Percentiles rank a stretch among this genome's conserved stretches.
Conservation (phyloP, 1,140 invertebrate species). For the Druon quercuslanigerum region DNA sequence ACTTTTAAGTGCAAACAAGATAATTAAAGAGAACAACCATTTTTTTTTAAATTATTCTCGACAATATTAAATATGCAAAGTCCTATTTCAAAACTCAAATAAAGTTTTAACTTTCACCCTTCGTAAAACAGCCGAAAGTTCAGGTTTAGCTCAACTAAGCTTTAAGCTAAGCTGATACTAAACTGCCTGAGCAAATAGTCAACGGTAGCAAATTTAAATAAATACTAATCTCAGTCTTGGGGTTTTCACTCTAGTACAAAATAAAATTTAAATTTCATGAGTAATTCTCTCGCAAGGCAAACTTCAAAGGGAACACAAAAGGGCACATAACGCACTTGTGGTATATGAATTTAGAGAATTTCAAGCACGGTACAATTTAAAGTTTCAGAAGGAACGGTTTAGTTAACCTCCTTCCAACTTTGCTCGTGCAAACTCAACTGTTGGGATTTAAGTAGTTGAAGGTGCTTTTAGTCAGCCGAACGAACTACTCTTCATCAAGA, state of each 20-base stretch:
- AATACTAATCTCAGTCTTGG: background rate
- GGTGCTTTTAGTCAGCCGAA: constrained; percentile 7
- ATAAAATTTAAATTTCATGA: constrained; percentile 1
- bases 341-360: background rate
- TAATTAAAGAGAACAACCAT: too few species aligned
- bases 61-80: constrained; percentile 7
- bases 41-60: background rate
- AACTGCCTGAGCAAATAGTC: constrained; percentile 11
- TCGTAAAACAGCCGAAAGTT: background rate
- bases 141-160: background rate
- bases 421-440: background rate
- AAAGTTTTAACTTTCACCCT: background rate
- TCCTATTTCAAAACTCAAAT: constrained; percentile 14
- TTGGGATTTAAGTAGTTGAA: constrained; percentile 15
- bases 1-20: too few species aligned
- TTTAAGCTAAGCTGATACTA: constrained; percentile 13
- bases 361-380: background rate
- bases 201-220: constrained; percentile 1
- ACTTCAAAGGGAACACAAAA: background rate
- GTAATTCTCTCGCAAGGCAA: background rate
- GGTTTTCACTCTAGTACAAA: background rate
- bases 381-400: constrained; percentile 3
- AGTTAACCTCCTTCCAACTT: constrained; percentile 3
- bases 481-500: background rate
- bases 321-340: background rate